A percentile compares a stretch with the other conserved stretches of the same genome.
Evolutionary conservation across 64 coral and sea anemone genomes (phyloP).

Genomic region (Pocillopora damicornis): DNA sequence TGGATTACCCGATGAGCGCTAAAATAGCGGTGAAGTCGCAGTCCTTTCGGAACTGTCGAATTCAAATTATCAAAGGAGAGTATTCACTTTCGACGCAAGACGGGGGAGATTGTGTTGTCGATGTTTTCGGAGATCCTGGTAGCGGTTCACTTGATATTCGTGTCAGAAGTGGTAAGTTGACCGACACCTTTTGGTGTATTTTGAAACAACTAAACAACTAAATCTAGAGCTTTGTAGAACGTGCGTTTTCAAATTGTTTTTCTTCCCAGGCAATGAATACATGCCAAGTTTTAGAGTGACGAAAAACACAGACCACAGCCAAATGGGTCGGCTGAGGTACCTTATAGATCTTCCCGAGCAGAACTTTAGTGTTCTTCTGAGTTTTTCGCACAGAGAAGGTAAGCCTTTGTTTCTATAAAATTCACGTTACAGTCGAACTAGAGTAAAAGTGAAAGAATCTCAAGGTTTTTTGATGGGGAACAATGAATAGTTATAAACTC

Average conservation of each 20-base stretch:
- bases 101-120: conserved; percentile 32
- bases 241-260: neutral
- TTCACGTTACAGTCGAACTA: neutral
- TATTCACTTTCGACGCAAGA: conserved; percentile 37
- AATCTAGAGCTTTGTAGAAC: neutral
- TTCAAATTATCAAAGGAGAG: conserved; percentile 49
- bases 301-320: conserved; percentile 41
- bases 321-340: conserved; percentile 57
- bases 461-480: neutral
- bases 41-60: conserved; percentile 45
- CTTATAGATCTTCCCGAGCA: conserved; percentile 57
- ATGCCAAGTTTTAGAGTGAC: conserved; percentile 45
- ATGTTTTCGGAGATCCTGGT: conserved; percentile 29
- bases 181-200: neutral
- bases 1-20: conserved; percentile 56
- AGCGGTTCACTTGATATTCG: conserved; percentile 33
- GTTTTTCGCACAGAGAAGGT: conserved; percentile 45
- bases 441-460: neutral
- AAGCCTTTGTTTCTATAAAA: neutral
- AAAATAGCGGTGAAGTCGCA: conserved; percentile 22
- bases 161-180: conserved; percentile 32
- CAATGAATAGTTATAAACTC: neutral
- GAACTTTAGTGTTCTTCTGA: conserved; percentile 48
- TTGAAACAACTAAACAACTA: neutral
- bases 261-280: conserved; percentile 43